Evolutionary conservation across 2,113 vertebrate species (phyloP), one percentile per base, ranked within the genome.

Genomic region (Catharus minimus): DNA sequence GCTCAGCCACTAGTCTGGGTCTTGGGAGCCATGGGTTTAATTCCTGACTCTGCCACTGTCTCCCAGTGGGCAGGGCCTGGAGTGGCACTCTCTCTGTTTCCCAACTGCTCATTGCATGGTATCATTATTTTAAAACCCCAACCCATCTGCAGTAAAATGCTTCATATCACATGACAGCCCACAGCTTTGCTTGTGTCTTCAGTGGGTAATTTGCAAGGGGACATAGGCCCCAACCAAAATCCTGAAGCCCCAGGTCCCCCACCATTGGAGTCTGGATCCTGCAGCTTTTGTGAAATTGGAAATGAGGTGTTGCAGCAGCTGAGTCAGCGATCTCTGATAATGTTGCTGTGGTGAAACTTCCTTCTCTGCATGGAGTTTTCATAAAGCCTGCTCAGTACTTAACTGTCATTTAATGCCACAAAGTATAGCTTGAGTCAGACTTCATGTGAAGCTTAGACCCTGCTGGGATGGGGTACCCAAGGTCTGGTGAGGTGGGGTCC

Each of bases 81-180:
- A 91, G 89, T 85, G 87, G 55, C 46, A 69, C 57, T 50, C 10
- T 60, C 68, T 60, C 49, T 4, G 1, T 53, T 92, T 78, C 58
- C 64, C 67, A 89, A 50, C 62, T 85, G 43, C 82, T 93, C 78
- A 58, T 89, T 93, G 91, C 30, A 58, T 49, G 50, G 33, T 79
- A 87, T 89, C n/a, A 11, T 94, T 94, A 95, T 94, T 92, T 94
- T 66, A 94, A 94, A 96, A 92, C 78, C 84, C 74, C 66, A 91
- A 82, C 55, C 33, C 7, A 6, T 81, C 74, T 82, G 67, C 67
- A 79, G 32, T 89, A 43, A 93, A 92, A 89, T 73, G 47, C 38
- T 62, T 92, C 50, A 3, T 65, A 73, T 94, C 84, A 65, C 56
- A 22, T 55, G 91, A 61, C 55, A 91, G 15, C 81, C 95, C 87